These are phyloP conservation scores for Griposia aprilina DNA, from an alignment of 2,888 invertebrate species.

Conservation along the genomic window DNA sequence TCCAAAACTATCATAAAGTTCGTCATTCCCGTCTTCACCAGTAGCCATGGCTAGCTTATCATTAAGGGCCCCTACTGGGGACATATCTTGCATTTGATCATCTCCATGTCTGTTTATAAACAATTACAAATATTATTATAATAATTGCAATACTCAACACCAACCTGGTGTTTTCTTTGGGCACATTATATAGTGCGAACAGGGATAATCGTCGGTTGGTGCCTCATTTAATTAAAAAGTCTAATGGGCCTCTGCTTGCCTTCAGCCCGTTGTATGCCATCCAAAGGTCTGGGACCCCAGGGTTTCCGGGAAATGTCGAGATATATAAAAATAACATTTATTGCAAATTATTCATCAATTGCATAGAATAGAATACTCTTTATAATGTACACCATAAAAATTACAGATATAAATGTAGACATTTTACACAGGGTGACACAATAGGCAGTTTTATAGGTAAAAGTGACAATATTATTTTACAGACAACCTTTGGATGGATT, in stretches of 20 bases:
- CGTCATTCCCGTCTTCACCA: conserved; percentile 77
- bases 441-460: too few species aligned
- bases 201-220: background rate
- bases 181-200: background rate
- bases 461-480: too few species aligned
- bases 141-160: background rate
- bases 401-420: too few species aligned
- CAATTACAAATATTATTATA: background rate
- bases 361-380: too few species aligned
- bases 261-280: background rate
- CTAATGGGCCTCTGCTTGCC: background rate
- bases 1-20: conserved; percentile 84
- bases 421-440: too few species aligned
- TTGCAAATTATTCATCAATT: background rate
- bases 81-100: conserved; percentile 68
- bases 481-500: too few species aligned
- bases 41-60: conserved; percentile 69
- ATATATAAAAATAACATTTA: background rate
- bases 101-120: conserved; percentile 58
- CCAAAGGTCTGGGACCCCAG: background rate
- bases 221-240: background rate
- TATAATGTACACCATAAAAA: too few species aligned
- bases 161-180: background rate
- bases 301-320: background rate
- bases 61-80: conserved; percentile 74